phyloP scores from a whole-genome alignment of 2,888 invertebrate genomes.

The Scaptomyza tumidula region DNA sequence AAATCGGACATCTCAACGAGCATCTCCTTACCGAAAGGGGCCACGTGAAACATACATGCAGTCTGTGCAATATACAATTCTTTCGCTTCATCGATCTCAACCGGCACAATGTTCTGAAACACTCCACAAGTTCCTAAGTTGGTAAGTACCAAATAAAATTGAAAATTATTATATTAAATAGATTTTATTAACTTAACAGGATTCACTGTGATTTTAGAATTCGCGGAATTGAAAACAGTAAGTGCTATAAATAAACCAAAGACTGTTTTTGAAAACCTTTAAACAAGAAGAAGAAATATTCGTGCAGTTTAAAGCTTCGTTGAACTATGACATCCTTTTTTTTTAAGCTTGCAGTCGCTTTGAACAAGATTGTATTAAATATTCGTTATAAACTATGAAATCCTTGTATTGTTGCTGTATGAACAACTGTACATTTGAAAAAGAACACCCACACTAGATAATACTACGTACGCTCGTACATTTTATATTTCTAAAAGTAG shows the following conservation, averaged over 20 bases:
- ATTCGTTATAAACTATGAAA: no score
- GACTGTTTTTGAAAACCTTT: not conserved
- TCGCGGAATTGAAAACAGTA: not conserved
- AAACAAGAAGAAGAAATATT: no score
- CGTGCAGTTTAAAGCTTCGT: no score
- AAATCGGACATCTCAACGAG: slow-evolving; percentile 50
- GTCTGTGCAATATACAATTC: slow-evolving; percentile 52
- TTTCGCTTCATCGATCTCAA: slow-evolving; percentile 58
- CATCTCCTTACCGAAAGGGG: slow-evolving; percentile 51
- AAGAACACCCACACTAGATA: not conserved
- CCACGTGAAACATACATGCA: slow-evolving; percentile 42
- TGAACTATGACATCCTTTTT: no score
- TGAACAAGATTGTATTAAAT: no score
- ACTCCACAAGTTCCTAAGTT: slow-evolving; percentile 11
- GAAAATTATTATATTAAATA: no score
- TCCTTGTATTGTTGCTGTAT: no score
- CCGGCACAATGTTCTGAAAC: slow-evolving; percentile 43
- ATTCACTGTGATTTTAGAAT: not conserved
- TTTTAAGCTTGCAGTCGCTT: no score
- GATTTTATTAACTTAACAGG: not conserved
- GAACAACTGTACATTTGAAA: not conserved
- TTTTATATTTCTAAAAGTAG: not conserved
- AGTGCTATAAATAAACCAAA: not conserved
- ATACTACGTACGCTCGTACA: not conserved
- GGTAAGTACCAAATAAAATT: not conserved